phyloP scores from a whole-genome alignment of 2,888 invertebrate species.

The Ennomos fuscantarius region DNA sequence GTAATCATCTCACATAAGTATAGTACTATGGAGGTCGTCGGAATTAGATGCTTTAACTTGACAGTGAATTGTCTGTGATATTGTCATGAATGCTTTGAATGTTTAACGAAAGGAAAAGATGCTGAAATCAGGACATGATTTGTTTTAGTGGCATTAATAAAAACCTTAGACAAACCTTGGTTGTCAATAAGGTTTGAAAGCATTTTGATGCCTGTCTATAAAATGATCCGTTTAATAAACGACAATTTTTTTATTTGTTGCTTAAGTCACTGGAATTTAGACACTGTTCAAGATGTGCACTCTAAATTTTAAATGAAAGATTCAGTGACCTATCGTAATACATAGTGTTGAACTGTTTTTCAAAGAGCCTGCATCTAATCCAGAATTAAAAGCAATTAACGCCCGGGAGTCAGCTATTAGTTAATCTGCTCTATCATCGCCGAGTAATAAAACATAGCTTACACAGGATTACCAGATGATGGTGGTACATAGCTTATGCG shows the following conservation, averaged over 20 bases:
- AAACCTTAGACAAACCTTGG: too few relatives aligned
- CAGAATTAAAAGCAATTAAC: conserved; percentile 64
- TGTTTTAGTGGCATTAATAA: too few relatives aligned
- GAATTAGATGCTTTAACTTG: conserved; percentile 30
- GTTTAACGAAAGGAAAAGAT: neutral
- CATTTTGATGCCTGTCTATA: too few relatives aligned
- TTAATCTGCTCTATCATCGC: conserved; percentile 64
- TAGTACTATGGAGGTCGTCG: conserved; percentile 49
- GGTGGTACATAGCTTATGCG: conserved; percentile 54
- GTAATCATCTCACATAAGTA: conserved; percentile 54
- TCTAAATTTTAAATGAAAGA: neutral
- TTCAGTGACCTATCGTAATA: conserved; percentile 12
- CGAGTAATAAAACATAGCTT: conserved; percentile 62
- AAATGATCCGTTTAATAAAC: too few relatives aligned
- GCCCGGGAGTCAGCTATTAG: conserved; percentile 56
- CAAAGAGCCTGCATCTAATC: conserved; percentile 41
- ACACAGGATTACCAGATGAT: conserved; percentile 54
- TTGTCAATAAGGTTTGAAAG: neutral
- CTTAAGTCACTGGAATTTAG: too few relatives aligned
- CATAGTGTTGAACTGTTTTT: conserved; percentile 38
- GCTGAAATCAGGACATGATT: too few relatives aligned
- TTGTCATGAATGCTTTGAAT: conserved; percentile 38
- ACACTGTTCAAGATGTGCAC: neutral
- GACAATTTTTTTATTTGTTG: too few relatives aligned
- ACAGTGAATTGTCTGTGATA: conserved; percentile 1